phyloP scores from a whole-genome alignment of 2,113 vertebrate genomes.

The Scomber colias region DNA sequence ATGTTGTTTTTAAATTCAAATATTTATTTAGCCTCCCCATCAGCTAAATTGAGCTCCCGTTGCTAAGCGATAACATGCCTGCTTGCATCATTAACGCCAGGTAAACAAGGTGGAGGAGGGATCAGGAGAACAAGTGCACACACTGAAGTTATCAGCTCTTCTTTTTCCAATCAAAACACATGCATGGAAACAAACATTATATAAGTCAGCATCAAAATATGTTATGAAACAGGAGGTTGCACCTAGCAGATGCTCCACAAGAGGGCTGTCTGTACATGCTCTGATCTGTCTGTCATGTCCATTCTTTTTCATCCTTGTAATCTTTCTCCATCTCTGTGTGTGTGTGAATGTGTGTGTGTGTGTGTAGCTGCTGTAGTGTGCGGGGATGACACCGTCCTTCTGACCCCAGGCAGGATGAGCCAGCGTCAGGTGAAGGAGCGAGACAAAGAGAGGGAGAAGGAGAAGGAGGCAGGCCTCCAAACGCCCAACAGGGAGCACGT shows the following conservation, averaged over 20 bases:
- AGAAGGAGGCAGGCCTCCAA: constrained; percentile 91
- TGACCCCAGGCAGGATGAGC: constrained; percentile 94
- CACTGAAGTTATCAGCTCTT: constrained; percentile 8
- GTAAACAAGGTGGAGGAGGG: constrained; percentile 29
- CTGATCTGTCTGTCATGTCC: constrained; percentile 12
- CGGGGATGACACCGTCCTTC: constrained; percentile 88
- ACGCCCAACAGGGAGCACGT: constrained; percentile 91
- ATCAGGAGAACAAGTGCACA: neutral
- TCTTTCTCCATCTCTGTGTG: neutral
- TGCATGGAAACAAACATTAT: constrained; percentile 25
- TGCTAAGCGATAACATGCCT: neutral
- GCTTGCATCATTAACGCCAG: constrained; percentile 19
- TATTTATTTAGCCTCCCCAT: neutral
- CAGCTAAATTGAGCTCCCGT: neutral
- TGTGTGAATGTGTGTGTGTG: neutral
- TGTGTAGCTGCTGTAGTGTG: constrained; percentile 85
- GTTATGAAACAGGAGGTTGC: constrained; percentile 33
- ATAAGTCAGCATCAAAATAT: constrained; percentile 21
- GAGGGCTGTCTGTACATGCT: constrained; percentile 24
- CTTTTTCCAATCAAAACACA: constrained; percentile 15
- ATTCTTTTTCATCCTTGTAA: neutral
- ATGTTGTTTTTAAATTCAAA: neutral
- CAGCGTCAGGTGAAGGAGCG: constrained; percentile 89
- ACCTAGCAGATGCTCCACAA: constrained; percentile 22
- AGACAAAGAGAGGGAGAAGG: constrained; percentile 85